A percentile compares a stretch with the other conserved stretches of the same genome.
Conservation (phyloP, 2,888 invertebrate genomes). For the Oligia strigilis region DNA sequence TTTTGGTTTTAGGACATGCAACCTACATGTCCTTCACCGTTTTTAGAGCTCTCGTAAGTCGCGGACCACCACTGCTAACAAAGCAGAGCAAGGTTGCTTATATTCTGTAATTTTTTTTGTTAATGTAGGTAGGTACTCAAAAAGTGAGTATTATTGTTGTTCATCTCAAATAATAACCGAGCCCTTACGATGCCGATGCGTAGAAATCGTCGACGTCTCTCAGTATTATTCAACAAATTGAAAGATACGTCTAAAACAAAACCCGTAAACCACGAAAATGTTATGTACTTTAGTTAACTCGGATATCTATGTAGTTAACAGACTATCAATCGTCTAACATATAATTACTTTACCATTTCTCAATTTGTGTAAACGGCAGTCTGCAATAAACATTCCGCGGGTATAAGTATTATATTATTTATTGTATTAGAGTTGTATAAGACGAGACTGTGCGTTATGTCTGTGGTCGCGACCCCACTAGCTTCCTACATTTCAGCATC, state of each 20-base stretch:
- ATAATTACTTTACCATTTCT: conserved; percentile 35
- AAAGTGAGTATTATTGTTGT: background rate
- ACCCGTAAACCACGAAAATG: conserved; percentile 24
- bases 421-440: conserved; percentile 55
- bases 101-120: background rate
- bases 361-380: conserved; percentile 49
- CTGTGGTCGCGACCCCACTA: conserved; percentile 49
- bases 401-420: conserved; percentile 31
- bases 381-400: conserved; percentile 56
- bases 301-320: background rate
- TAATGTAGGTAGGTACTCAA: too few species aligned
- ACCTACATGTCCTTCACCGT: too few species aligned
- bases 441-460: conserved; percentile 14
- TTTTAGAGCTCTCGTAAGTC: background rate
- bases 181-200: background rate
- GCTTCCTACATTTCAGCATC: conserved; percentile 61
- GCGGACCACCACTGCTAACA: too few species aligned
- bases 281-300: conserved; percentile 7
- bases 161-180: background rate
- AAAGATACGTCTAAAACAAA: conserved; percentile 19
- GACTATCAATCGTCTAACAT: conserved; percentile 36
- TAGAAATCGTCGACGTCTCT: background rate
- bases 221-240: conserved; percentile 27
- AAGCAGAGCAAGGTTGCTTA: background rate
- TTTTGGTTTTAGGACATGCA: background rate